Evolutionary conservation across 2,113 vertebrate genomes (phyloP).

Genomic region (Pavo muticus): DNA sequence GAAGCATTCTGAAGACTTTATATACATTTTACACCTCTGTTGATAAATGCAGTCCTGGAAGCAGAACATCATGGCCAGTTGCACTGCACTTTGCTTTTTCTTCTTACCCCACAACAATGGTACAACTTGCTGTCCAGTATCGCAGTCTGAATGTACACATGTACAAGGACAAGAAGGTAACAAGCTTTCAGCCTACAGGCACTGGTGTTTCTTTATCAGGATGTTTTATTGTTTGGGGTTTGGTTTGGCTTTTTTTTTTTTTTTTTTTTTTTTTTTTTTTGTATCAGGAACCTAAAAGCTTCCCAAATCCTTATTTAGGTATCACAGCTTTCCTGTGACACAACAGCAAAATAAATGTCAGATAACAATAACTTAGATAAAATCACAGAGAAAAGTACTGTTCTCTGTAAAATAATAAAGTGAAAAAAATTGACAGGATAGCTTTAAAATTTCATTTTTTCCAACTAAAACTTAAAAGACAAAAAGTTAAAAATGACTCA

Average conservation of each 20-base stretch:
- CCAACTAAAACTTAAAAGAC: not conserved
- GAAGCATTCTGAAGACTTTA: not conserved
- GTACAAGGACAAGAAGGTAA: not conserved
- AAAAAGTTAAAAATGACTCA: not conserved
- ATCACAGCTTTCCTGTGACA: not conserved
- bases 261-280: not conserved
- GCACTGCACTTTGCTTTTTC: not conserved
- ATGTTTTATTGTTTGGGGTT: not conserved
- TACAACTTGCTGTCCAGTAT: not conserved
- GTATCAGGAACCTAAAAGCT: not conserved
- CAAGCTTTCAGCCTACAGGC: not conserved
- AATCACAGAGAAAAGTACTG: fast-evolving
- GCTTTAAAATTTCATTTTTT: not conserved
- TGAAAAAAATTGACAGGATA: not conserved
- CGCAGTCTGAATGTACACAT: fast-evolving
- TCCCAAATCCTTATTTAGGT: not conserved
- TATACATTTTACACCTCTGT: not conserved
- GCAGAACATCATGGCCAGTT: not conserved
- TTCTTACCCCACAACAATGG: not conserved
- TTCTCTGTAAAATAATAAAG: not conserved
- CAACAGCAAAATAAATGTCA: not conserved
- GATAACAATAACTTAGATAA: not conserved
- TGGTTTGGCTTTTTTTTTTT: no score
- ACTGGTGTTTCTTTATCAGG: not conserved
- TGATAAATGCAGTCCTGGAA: not conserved